Evolutionary conservation across 64 coral and sea anemone species (phyloP).

Genomic region (Stichodactyla mertensii): DNA sequence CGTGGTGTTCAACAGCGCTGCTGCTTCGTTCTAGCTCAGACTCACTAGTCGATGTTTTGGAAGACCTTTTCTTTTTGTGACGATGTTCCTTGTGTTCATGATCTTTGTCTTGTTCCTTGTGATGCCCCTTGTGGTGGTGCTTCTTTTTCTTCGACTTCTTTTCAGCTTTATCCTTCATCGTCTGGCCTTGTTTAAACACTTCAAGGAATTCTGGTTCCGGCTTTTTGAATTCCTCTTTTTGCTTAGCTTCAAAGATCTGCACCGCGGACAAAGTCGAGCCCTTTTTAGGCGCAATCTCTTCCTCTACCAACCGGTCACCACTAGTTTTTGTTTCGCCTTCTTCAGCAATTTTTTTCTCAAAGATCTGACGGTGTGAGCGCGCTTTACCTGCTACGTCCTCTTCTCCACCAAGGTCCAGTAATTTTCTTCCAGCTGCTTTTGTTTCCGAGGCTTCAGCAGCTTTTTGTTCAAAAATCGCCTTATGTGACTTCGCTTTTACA

Average conservation of each 20-base stretch:
- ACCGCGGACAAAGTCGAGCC: constrained; percentile 25
- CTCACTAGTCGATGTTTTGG: constrained; percentile 8
- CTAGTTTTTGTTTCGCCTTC: constrained; percentile 35
- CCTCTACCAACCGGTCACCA: constrained; percentile 21
- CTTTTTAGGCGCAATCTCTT: constrained; percentile 37
- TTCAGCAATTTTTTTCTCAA: constrained; percentile 55
- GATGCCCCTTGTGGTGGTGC: not conserved
- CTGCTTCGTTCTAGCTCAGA: not conserved
- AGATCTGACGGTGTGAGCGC: constrained; percentile 41
- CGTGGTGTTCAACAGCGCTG: not conserved
- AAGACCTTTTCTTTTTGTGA: constrained; percentile 9
- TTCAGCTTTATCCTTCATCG: constrained; percentile 1
- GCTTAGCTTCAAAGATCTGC: constrained; percentile 31
- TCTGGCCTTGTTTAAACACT: constrained; percentile 3
- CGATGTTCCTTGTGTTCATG: constrained; percentile 14
- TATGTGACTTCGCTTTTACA: constrained; percentile 47
- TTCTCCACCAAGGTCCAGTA: constrained; percentile 7
- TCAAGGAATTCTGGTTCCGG: constrained; percentile 30
- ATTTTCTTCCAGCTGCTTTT: constrained; percentile 38
- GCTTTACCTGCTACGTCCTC: constrained; percentile 38
- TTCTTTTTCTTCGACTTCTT: constrained; percentile 24
- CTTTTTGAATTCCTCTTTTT: constrained; percentile 41
- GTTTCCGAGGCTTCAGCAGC: constrained; percentile 34
- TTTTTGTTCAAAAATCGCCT: constrained; percentile 56
- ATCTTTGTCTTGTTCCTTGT: constrained; percentile 16